Conservation (phyloP, 1,140 invertebrate genomes). For the Yoshiicerus persimilis region DNA sequence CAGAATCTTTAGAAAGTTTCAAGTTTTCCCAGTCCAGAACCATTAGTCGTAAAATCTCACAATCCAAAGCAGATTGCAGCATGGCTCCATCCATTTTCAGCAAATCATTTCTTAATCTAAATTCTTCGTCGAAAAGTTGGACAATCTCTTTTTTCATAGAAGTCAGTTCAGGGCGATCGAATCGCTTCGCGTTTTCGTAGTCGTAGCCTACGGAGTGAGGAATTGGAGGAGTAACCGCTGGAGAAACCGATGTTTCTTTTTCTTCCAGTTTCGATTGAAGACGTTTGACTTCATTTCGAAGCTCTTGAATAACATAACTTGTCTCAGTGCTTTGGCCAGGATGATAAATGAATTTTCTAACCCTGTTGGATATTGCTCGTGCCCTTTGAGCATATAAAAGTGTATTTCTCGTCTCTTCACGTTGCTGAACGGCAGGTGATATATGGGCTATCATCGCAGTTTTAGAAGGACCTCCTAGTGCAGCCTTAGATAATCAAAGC, state of each 20-base stretch:
- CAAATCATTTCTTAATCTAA: conserved; percentile 44
- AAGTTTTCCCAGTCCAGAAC: conserved; percentile 48
- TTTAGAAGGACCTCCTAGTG: conserved; percentile 83
- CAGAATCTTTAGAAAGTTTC: conserved; percentile 33
- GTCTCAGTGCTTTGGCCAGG: conserved; percentile 36
- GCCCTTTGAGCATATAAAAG: conserved; percentile 91
- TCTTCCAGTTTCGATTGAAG: conserved; percentile 43
- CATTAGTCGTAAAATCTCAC: conserved; percentile 47
- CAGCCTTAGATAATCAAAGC: conserved; percentile 63
- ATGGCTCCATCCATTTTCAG: conserved; percentile 48
- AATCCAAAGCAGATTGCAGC: conserved; percentile 46
- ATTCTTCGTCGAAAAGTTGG: conserved; percentile 45
- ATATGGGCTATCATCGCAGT: conserved; percentile 97
- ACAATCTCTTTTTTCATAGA: conserved; percentile 40
- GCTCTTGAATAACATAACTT: conserved; percentile 46
- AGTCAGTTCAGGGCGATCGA: conserved; percentile 38
- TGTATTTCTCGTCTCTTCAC: conserved; percentile 90
- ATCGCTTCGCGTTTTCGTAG: neutral
- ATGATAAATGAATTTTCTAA: conserved; percentile 51
- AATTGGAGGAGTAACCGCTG: neutral
- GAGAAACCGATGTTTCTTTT: neutral
- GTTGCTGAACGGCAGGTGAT: conserved; percentile 71
- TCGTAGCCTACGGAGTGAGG: neutral
- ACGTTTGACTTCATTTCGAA: conserved; percentile 46
- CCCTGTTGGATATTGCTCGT: conserved; percentile 74